Evolutionary conservation across 2,888 invertebrate genomes (phyloP).

Genomic region (Drosophila meridiana): DNA sequence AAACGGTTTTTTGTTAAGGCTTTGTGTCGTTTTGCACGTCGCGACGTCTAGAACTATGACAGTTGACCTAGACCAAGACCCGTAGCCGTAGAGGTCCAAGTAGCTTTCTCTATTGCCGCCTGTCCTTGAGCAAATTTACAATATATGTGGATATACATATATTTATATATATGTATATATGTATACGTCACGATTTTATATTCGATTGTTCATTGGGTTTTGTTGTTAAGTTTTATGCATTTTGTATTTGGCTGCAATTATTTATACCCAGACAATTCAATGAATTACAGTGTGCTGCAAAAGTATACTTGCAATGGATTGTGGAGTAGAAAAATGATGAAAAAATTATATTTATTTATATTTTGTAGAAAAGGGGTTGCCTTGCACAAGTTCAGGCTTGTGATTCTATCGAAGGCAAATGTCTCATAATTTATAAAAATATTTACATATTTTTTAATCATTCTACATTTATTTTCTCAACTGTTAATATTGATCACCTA

Average conservation of each 20-base stretch:
- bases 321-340: neutral
- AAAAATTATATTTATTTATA: neutral
- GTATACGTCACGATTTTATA: conserved; percentile 59
- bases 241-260: conserved; percentile 31
- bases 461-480: no score
- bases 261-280: conserved; percentile 17
- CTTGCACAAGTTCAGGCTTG: neutral
- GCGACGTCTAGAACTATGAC: conserved; percentile 3
- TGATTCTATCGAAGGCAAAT: neutral
- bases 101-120: conserved; percentile 33
- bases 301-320: conserved; percentile 3
- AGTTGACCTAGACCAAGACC: conserved; percentile 48
- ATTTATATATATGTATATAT: neutral
- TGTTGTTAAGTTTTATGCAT: conserved; percentile 22
- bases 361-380: neutral
- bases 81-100: conserved; percentile 7
- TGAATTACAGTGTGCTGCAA: conserved; percentile 15
- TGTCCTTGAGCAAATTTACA: conserved; percentile 46
- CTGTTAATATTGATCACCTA: no score
- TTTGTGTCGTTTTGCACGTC: conserved; percentile 4
- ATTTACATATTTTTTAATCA: neutral
- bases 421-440: neutral
- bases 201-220: conserved; percentile 20
- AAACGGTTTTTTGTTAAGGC: conserved; percentile 3
- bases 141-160: neutral